A percentile compares a stretch with the other conserved stretches of the same genome.
These are phyloP conservation scores for Tetraneura akinire DNA, from an alignment of 1,140 invertebrate genomes.

Conservation along the genomic window DNA sequence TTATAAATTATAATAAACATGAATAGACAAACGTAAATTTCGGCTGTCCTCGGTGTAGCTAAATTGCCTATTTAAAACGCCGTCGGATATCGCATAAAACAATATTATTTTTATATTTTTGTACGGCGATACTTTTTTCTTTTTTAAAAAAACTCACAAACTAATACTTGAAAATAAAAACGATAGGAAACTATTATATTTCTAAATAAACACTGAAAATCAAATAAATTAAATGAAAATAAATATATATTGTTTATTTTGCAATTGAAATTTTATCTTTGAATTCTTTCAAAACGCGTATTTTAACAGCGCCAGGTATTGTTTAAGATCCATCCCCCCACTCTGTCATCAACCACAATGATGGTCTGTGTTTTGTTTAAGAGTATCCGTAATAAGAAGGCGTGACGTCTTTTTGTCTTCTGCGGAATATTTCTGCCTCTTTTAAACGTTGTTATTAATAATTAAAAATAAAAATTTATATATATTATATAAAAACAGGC, in stretches of 20 bases:
- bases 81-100: neutral
- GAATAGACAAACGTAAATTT: neutral
- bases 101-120: neutral
- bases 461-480: too few species aligned
- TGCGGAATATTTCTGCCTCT: conserved; percentile 18
- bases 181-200: neutral
- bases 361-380: neutral
- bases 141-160: neutral
- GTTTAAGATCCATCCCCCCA: too few species aligned
- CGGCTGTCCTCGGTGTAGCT: neutral
- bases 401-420: conserved; percentile 15
- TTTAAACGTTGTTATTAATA: conserved; percentile 38
- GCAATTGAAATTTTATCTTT: neutral
- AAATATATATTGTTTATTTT: conserved; percentile 18
- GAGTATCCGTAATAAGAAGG: neutral
- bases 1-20: too few species aligned
- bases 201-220: neutral
- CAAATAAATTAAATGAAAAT: conserved; percentile 28
- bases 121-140: neutral
- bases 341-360: neutral
- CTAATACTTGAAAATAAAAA: neutral
- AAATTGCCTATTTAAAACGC: neutral
- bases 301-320: neutral
- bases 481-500: too few species aligned
- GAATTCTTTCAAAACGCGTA: conserved; percentile 13